Conservation (phyloP, 1,140 invertebrate genomes). For the Pachyrhynchus sulphureomaculatus region DNA sequence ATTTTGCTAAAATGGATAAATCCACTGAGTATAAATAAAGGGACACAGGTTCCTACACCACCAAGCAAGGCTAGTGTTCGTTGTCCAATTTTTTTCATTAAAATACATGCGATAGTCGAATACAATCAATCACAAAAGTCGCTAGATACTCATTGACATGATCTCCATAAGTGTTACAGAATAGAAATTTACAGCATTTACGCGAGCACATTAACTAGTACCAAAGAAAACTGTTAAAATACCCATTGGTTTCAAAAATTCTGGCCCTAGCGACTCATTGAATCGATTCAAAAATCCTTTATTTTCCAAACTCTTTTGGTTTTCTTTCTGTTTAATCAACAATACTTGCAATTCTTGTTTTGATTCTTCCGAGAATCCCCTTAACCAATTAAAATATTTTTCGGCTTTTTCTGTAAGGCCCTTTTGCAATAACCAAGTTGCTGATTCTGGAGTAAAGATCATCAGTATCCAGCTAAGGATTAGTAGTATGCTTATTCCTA, state of each 20-base stretch:
- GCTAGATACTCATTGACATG: conserved; percentile 59
- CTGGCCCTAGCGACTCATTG: conserved; percentile 43
- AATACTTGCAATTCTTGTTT: no score
- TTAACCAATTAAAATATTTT: conserved; percentile 53
- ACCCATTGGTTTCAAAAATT: conserved; percentile 60
- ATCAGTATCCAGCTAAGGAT: conserved; percentile 54
- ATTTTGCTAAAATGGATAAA: conserved; percentile 34
- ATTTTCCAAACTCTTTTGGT: neutral
- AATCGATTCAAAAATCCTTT: conserved; percentile 13
- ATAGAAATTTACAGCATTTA: conserved; percentile 74
- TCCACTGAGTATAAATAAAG: conserved; percentile 30
- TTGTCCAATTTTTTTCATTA: conserved; percentile 37
- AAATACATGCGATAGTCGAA: conserved; percentile 63
- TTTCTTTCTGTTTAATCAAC: no score
- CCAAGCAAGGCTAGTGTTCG: no score
- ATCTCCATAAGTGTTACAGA: conserved; percentile 63
- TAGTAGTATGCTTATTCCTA: conserved; percentile 52
- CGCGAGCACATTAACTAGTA: conserved; percentile 63
- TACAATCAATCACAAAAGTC: conserved; percentile 67
- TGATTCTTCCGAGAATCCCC: conserved; percentile 39
- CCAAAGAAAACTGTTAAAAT: conserved; percentile 63
- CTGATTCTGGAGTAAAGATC: conserved; percentile 67
- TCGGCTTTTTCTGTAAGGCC: conserved; percentile 55
- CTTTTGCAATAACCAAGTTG: conserved; percentile 65
- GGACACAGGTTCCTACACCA: no score